Evolutionary conservation across 35 echinoderm and acorn worm genomes (phyloP).

Genomic region (Heliocidaris tuberculata): DNA sequence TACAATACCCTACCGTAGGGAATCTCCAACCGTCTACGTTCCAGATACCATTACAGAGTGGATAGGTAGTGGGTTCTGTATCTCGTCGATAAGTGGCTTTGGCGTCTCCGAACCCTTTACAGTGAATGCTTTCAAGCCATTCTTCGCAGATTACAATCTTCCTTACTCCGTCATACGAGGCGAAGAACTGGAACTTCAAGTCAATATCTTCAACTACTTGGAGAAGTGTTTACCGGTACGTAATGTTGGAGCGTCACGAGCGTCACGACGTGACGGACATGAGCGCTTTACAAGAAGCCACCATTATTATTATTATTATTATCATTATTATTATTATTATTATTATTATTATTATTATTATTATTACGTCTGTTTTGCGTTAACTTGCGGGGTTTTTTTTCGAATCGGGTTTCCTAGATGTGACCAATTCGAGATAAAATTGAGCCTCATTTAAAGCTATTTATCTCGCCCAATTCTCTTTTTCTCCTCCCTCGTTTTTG

Average conservation of each 20-base stretch:
- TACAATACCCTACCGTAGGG: background rate
- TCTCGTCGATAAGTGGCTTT: constrained; percentile 41
- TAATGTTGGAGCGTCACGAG: too few relatives aligned
- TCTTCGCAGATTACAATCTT: constrained; percentile 57
- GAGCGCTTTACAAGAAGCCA: too few relatives aligned
- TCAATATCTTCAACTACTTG: constrained; percentile 60
- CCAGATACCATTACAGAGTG: constrained; percentile 66
- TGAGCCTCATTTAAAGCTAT: background rate
- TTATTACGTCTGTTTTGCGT: too few relatives aligned
- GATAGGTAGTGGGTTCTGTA: constrained; percentile 56
- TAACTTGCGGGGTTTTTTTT: background rate
- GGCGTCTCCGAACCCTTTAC: constrained; percentile 50
- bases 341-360: too few relatives aligned
- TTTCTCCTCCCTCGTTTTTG: too few relatives aligned
- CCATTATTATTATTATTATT: too few relatives aligned
- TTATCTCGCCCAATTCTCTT: too few relatives aligned
- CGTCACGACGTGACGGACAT: too few relatives aligned
- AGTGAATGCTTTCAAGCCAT: constrained; percentile 54
- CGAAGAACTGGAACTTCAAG: constrained; percentile 46
- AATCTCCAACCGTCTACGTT: constrained; percentile 16
- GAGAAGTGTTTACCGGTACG: constrained; percentile 57
- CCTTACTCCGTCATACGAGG: constrained; percentile 68
- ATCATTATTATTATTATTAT: too few relatives aligned
- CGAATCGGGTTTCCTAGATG: background rate
- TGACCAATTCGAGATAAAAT: background rate